phyloP scores from a whole-genome alignment of 1,140 invertebrate species.

The Amyelois transitella region DNA sequence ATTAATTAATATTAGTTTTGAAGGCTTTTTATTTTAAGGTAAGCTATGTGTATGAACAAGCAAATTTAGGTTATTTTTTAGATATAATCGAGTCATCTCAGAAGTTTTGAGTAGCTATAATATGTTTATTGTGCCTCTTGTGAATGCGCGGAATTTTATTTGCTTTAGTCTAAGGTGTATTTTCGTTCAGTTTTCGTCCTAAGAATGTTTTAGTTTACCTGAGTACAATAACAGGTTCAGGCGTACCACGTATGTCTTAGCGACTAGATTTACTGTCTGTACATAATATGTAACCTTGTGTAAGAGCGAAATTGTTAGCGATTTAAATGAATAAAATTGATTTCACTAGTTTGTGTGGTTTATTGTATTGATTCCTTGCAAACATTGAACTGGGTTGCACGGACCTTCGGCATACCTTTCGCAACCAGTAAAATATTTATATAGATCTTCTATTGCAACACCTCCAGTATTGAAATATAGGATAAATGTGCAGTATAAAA shows the following conservation, averaged over 20 bases:
- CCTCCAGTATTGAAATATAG: too few relatives aligned
- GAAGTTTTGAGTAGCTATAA: neutral
- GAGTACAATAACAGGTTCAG: conserved; percentile 44
- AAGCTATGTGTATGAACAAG: neutral
- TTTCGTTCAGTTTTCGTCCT: conserved; percentile 15
- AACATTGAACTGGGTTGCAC: too few relatives aligned
- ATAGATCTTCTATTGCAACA: too few relatives aligned
- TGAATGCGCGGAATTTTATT: neutral
- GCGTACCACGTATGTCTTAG: conserved; percentile 19
- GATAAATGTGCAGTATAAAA: too few relatives aligned
- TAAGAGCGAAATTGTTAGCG: conserved; percentile 50
- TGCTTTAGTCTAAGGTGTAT: conserved; percentile 1
- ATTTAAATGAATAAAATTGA: conserved; percentile 45
- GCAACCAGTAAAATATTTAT: too few relatives aligned
- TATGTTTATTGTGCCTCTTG: neutral
- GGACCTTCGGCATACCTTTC: too few relatives aligned
- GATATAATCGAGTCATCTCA: neutral
- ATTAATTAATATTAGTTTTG: neutral
- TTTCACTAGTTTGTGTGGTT: conserved; percentile 13
- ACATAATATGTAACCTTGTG: conserved; percentile 39
- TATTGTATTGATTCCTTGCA: too few relatives aligned
- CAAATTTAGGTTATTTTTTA: neutral
- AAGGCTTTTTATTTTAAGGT: neutral
- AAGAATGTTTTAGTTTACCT: conserved; percentile 35
- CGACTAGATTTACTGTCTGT: conserved; percentile 35